Base-by-base conservation (phyloP, 2,113 vertebrate species). In the Notothenia rossii region DNA sequence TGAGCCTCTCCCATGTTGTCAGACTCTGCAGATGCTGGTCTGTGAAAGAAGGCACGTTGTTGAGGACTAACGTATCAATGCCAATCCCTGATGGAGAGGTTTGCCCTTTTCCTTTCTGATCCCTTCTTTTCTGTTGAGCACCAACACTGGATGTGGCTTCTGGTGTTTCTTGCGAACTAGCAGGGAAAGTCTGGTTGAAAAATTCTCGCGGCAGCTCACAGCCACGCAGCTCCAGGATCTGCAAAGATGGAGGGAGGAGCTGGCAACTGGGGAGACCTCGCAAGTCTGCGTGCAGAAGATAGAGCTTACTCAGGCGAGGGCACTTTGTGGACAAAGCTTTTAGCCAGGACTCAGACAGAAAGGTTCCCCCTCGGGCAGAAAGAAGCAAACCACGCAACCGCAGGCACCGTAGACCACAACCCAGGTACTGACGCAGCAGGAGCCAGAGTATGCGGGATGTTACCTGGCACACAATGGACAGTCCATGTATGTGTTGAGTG, bases 261-360 rank as follows among this genome's bases (percentile, higher is more conserved):
- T 84, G 89, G 88, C 91, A 95, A 75, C 78, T 92, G 48, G 83
- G 65, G 17, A 96, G 73, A 43, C 86, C 74, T 43, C 94, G 91
- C 75, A 96, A 82, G 89, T 96, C 95, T 20, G 92, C 83, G 17
- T 95, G 90, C 59, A 93, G 87, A 7, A 96, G 92, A 59, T 84
- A 89, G 33, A 96, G 93, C 64, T 89, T 92, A 67, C 67, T 89
- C 67, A 96, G 93, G 3, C 94, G 94, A 67, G 95, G 95, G 64
- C 95, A 95, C 77, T 90, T 94, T 10, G 84, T 81, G 60, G 92
- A 79, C 88, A 96, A 90, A 66, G 88, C 83, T 85, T 92, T 93
- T 72, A 96, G 94, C 95, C 95, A 95, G 12, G 95, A 84, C 78
- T 94, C 93, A 0, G 94, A 94, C n/a, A 96, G 92, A 82, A 95